Percentiles rank a stretch among this genome's conserved stretches.
These are phyloP conservation scores for Acanthopagrus latus DNA, from an alignment of 2,797 vertebrate genomes.

Conservation along the genomic window DNA sequence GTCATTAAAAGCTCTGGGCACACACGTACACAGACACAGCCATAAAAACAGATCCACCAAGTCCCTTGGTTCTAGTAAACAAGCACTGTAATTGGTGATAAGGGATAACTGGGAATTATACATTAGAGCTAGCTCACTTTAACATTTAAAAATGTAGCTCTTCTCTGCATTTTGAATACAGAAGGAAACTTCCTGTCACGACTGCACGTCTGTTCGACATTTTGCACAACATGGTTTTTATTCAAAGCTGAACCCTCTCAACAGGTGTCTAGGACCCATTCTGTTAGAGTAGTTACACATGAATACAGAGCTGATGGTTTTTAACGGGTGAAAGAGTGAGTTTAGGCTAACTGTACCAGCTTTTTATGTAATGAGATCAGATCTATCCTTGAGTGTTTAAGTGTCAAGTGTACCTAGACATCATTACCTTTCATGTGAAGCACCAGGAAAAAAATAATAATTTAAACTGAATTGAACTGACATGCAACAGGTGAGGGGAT, in stretches of 20 bases:
- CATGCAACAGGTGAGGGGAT: conserved; percentile 9
- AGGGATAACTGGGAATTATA: conserved; percentile 59
- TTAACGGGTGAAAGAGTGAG: too few relatives aligned
- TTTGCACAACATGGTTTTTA: neutral
- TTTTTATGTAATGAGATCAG: neutral
- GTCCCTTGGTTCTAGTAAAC: conserved; percentile 63
- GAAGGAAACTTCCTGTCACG: neutral
- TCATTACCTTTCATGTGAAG: neutral
- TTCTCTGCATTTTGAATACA: neutral
- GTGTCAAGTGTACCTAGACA: neutral
- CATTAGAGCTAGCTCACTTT: conserved; percentile 42
- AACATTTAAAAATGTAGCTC: neutral
- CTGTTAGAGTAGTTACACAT: neutral
- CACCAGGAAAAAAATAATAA: neutral
- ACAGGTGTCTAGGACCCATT: conserved; percentile 2
- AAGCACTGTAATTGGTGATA: conserved; percentile 61
- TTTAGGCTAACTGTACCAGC: neutral
- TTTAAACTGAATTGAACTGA: neutral
- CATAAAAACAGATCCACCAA: conserved; percentile 51
- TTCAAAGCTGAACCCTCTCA: neutral
- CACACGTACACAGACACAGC: conserved; percentile 24
- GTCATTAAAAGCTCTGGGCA: conserved; percentile 49
- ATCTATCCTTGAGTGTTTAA: neutral
- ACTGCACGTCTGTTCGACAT: neutral
- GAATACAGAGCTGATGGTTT: neutral